Conservation (phyloP, 2,797 vertebrate genomes). For the Sparidentex hasta region DNA sequence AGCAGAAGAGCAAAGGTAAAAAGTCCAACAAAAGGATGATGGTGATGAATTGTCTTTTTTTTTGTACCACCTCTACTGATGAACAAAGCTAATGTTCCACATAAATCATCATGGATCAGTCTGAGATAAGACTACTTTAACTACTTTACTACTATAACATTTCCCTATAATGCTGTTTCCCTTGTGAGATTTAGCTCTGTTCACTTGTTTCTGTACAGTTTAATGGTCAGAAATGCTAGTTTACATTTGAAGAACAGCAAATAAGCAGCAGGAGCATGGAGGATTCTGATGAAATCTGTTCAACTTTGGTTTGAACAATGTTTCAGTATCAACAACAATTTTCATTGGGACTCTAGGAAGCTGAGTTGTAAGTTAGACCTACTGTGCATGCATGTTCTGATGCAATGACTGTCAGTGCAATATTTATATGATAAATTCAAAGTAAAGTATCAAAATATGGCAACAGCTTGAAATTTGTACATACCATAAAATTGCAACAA, state of each 20-base stretch:
- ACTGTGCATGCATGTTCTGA: too few relatives aligned
- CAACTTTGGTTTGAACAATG: too few relatives aligned
- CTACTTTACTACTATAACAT: not conserved
- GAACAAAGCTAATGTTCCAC: not conserved
- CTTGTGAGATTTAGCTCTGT: not conserved
- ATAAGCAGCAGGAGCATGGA: not conserved
- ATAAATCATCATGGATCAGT: constrained; percentile 4
- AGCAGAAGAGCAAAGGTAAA: not conserved
- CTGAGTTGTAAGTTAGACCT: too few relatives aligned
- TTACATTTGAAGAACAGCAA: not conserved
- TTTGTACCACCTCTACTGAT: not conserved
- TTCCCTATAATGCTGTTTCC: not conserved
- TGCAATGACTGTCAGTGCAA: too few relatives aligned
- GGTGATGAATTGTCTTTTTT: not conserved
- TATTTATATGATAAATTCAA: too few relatives aligned
- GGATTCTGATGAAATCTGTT: too few relatives aligned
- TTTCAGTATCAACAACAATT: too few relatives aligned
- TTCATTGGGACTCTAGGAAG: too few relatives aligned
- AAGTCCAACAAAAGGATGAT: not conserved
- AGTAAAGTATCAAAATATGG: too few relatives aligned
- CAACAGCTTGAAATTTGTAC: too few relatives aligned
- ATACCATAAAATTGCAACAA: too few relatives aligned
- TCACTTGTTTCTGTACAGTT: not conserved
- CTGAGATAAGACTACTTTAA: constrained; percentile 16
- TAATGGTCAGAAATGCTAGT: not conserved